phyloP scores from a whole-genome alignment of 2,888 invertebrate species.

The Allolobophora icterica region DNA sequence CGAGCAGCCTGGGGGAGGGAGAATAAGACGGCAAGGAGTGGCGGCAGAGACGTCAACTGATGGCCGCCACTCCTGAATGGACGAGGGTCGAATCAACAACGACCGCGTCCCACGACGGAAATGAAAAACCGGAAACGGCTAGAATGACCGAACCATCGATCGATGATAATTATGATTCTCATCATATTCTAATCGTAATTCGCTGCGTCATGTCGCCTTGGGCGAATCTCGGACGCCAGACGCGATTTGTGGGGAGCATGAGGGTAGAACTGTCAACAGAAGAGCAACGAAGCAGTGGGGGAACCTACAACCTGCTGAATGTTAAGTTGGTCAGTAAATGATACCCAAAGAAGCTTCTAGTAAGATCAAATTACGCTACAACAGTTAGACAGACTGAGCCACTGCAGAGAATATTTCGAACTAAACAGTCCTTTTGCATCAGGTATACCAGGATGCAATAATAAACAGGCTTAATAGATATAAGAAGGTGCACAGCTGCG shows the following conservation, averaged over 20 bases:
- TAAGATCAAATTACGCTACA: too few species aligned
- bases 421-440: too few species aligned
- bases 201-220: not conserved
- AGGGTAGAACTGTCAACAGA: not conserved
- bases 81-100: conserved; percentile 3
- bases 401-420: too few species aligned
- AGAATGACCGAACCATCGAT: not conserved
- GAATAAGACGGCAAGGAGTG: not conserved
- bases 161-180: not conserved
- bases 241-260: not conserved
- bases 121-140: not conserved
- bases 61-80: not conserved
- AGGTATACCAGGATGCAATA: too few species aligned
- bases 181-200: not conserved
- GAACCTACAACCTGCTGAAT: not conserved
- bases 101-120: not conserved
- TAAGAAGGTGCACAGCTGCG: too few species aligned
- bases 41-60: not conserved
- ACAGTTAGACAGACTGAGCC: too few species aligned
- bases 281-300: not conserved
- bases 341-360: too few species aligned
- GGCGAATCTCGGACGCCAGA: too few species aligned
- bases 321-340: too few species aligned
- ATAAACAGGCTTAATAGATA: too few species aligned
- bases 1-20: too few species aligned